Conservation (phyloP, 2,113 vertebrate genomes). For the zebrafish (Danio rerio) region GRCz12tu NC_133178.1:18871001-18871500, state of each 20-base stretch:
- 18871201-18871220: neutral
- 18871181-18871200: constrained; percentile 11
- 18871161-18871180: neutral
- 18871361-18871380: too few species aligned
- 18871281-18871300: constrained; percentile 3
- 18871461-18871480: too few species aligned
- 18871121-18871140: neutral
- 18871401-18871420: too few species aligned
- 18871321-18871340: too few species aligned
- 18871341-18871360: neutral
- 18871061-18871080: neutral
- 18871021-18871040: neutral
- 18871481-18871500: too few species aligned
- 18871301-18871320: neutral
- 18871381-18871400: too few species aligned
- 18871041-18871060: neutral
- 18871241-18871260: constrained; percentile 45
- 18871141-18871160: neutral
- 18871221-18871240: constrained; percentile 28
- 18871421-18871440: neutral
- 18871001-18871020: too few species aligned
- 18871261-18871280: constrained; percentile 30
- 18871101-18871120: neutral
- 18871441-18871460: neutral
- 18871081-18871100: neutral